Conservation (phyloP, 2,113 vertebrate genomes). For the Lampris megalopsis region DNA sequence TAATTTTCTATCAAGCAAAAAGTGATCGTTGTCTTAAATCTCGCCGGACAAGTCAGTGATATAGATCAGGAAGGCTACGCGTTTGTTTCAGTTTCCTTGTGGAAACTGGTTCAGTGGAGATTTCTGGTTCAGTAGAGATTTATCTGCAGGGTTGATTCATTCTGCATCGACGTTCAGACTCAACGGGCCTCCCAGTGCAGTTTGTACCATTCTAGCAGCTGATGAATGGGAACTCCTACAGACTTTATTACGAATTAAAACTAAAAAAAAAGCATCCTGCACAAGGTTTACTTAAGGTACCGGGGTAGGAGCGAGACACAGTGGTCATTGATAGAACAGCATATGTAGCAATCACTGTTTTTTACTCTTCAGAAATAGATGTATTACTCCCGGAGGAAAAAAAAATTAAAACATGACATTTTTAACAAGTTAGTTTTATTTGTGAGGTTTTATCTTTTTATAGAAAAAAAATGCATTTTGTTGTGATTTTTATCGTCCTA, state of each 20-base stretch:
- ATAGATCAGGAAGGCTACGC: slow-evolving; percentile 24
- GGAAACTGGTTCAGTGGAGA: slow-evolving; percentile 11
- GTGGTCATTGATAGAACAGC: slow-evolving; percentile 23
- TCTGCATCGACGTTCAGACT: slow-evolving; percentile 49
- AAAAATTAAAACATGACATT: slow-evolving; percentile 23
- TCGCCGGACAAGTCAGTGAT: slow-evolving; percentile 55
- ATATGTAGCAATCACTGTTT: slow-evolving; percentile 61
- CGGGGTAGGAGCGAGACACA: background rate
- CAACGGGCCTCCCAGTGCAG: slow-evolving; percentile 27
- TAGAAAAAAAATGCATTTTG: slow-evolving; percentile 49
- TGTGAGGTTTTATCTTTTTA: slow-evolving; percentile 60
- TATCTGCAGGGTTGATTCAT: slow-evolving; percentile 13
- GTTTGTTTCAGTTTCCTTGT: slow-evolving; percentile 36
- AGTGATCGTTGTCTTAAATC: slow-evolving; percentile 50
- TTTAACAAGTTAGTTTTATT: slow-evolving; percentile 27
- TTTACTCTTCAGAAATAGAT: slow-evolving; percentile 47
- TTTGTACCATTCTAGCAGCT: slow-evolving; percentile 27
- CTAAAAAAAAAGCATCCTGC: slow-evolving; percentile 17
- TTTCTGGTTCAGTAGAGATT: slow-evolving; percentile 21
- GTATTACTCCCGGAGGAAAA: slow-evolving; percentile 3
- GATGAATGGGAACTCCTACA: slow-evolving; percentile 26
- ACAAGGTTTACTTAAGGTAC: slow-evolving; percentile 13
- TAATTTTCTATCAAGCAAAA: slow-evolving; percentile 51
- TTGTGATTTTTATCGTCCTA: slow-evolving; percentile 57
- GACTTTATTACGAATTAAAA: slow-evolving; percentile 21